These are phyloP conservation scores for Epinotia demarniana DNA, from an alignment of 2,888 invertebrate genomes.

Conservation along the genomic window DNA sequence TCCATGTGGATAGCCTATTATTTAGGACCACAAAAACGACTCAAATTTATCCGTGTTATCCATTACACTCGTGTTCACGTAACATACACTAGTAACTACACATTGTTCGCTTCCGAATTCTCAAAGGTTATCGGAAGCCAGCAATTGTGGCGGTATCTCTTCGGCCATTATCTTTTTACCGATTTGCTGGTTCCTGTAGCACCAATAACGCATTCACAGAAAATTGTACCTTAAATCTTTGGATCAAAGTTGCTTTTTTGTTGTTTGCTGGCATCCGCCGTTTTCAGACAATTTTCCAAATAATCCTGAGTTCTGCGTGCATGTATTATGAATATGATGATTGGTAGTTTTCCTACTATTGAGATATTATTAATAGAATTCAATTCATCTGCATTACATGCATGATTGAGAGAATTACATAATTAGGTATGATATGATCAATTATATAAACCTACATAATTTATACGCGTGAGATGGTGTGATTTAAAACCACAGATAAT, in stretches of 20 bases:
- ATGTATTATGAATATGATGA: conserved; percentile 1
- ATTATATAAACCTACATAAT: neutral
- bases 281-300: conserved; percentile 57
- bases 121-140: conserved; percentile 75
- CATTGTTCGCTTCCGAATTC: conserved; percentile 62
- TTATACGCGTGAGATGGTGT: neutral
- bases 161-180: conserved; percentile 76
- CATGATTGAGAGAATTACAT: conserved; percentile 7
- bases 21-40: neutral
- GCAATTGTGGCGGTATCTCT: conserved; percentile 73
- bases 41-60: neutral
- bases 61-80: neutral
- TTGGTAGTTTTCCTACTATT: conserved; percentile 30
- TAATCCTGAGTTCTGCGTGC: conserved; percentile 30
- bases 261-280: conserved; percentile 52
- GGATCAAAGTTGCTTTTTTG: conserved; percentile 7
- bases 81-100: neutral
- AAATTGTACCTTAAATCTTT: conserved; percentile 40
- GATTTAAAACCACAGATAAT: neutral
- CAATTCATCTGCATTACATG: neutral
- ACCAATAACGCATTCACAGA: conserved; percentile 41
- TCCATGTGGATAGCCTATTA: too few species aligned
- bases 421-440: neutral
- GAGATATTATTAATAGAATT: conserved; percentile 3
- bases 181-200: conserved; percentile 73